A percentile compares a stretch with the other conserved stretches of the same genome.
phyloP scores from a whole-genome alignment of 1,140 invertebrate species.

The Cydia fagiglandana region DNA sequence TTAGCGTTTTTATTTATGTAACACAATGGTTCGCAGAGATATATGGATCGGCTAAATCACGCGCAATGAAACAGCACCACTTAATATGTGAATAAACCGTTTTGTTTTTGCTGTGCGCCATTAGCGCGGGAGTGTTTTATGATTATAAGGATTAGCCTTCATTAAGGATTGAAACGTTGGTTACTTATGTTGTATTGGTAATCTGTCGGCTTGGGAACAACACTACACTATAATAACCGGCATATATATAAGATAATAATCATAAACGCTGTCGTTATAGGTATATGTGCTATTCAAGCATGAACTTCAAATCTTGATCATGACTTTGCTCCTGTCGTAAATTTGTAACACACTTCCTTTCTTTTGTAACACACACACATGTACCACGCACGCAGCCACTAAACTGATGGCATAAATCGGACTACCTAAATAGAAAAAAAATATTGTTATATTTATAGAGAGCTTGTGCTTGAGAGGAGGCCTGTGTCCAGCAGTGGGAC shows the following conservation, averaged over 20 bases:
- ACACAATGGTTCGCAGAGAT: constrained; percentile 61
- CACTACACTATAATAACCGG: neutral
- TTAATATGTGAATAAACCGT: constrained; percentile 12
- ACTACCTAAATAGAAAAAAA: no score
- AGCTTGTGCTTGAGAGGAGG: no score
- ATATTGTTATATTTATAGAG: no score
- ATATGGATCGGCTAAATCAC: constrained; percentile 47
- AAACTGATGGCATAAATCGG: no score
- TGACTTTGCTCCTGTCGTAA: no score
- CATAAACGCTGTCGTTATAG: no score
- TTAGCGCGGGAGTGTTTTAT: constrained; percentile 7
- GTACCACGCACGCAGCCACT: no score
- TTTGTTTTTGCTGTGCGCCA: constrained; percentile 17
- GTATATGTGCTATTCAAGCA: no score
- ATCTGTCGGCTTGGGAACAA: neutral
- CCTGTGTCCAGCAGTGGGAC: no score
- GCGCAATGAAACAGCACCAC: constrained; percentile 20
- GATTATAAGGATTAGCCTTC: constrained; percentile 25
- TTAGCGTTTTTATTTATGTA: constrained; percentile 73
- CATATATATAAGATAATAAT: neutral
- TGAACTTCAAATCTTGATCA: no score
- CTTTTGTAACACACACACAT: no score
- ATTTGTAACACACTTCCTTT: no score
- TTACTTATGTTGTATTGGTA: neutral
- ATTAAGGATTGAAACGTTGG: constrained; percentile 23